Evolutionary conservation across 2,113 vertebrate genomes (phyloP).

Genomic region (Odocoileus virginianus): DNA sequence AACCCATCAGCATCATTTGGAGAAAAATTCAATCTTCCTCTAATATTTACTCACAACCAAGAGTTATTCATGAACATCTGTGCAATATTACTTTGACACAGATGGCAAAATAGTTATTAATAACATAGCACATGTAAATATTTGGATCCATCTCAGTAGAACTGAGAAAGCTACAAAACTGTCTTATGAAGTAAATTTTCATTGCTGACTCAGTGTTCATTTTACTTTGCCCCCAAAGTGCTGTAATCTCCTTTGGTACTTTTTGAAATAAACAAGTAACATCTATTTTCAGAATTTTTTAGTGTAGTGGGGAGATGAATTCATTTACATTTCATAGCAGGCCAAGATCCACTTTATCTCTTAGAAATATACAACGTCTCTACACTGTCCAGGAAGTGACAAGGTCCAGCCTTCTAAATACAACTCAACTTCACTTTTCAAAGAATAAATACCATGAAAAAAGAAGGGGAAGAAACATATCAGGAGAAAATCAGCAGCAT

Average conservation of each 20-base stretch:
- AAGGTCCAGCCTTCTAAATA: not conserved
- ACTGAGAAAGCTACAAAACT: slow-evolving; percentile 10
- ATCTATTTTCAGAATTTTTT: not conserved
- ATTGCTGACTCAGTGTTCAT: slow-evolving; percentile 3
- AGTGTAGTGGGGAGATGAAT: not conserved
- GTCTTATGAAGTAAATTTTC: slow-evolving; percentile 20
- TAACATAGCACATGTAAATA: slow-evolving; percentile 61
- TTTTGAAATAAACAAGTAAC: not conserved
- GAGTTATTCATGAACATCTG: slow-evolving; percentile 45
- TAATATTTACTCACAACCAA: slow-evolving; percentile 58
- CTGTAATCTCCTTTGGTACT: not conserved
- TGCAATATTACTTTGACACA: slow-evolving; percentile 47
- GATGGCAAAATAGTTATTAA: slow-evolving; percentile 61
- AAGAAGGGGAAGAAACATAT: not conserved
- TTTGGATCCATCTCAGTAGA: slow-evolving; percentile 33
- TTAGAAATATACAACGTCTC: not conserved
- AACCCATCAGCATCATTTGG: not conserved
- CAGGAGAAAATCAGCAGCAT: not conserved
- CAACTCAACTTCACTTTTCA: not conserved
- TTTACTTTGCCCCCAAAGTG: slow-evolving; percentile 12
- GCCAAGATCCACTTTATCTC: not conserved
- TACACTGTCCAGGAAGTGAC: not conserved
- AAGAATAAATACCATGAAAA: slow-evolving; percentile 13
- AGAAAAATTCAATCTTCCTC: slow-evolving; percentile 39
- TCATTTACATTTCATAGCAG: not conserved